Percentiles rank a stretch among this genome's conserved stretches.
Evolutionary conservation across 2,888 invertebrate species (phyloP).

Genomic region (Tipula unca): DNA sequence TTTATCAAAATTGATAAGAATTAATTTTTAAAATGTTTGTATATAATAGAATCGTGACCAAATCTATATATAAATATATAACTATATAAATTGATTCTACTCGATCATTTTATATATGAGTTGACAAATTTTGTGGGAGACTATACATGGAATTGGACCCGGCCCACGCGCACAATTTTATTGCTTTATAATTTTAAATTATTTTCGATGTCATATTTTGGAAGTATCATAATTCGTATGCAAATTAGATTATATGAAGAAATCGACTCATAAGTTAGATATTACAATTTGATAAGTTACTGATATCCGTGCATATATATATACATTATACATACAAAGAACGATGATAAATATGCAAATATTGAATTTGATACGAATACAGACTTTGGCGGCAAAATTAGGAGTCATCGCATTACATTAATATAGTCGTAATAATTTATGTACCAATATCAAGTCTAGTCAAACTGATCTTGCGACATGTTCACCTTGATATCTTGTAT

Average conservation of each 20-base stretch:
- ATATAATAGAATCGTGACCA: neutral
- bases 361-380: neutral
- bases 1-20: constrained; percentile 4
- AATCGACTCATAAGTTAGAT: neutral
- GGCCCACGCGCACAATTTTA: neutral
- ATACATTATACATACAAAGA: neutral
- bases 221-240: constrained; percentile 8
- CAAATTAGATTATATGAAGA: neutral
- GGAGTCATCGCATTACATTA: neutral
- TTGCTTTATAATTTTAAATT: neutral
- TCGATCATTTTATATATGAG: neutral
- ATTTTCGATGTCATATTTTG: neutral
- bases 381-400: neutral
- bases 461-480: neutral
- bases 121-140: neutral
- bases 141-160: neutral
- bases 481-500: neutral
- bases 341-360: neutral
- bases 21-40: neutral
- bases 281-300: neutral
- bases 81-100: neutral
- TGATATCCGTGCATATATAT: neutral
- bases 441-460: neutral
- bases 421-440: neutral
- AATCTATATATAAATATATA: neutral